Percentiles rank a stretch among this genome's conserved stretches.
Conservation (phyloP, 30 jellyfish, hydroid and myxozoan genomes). For the Calvadosia cruxmelitensis region DNA sequence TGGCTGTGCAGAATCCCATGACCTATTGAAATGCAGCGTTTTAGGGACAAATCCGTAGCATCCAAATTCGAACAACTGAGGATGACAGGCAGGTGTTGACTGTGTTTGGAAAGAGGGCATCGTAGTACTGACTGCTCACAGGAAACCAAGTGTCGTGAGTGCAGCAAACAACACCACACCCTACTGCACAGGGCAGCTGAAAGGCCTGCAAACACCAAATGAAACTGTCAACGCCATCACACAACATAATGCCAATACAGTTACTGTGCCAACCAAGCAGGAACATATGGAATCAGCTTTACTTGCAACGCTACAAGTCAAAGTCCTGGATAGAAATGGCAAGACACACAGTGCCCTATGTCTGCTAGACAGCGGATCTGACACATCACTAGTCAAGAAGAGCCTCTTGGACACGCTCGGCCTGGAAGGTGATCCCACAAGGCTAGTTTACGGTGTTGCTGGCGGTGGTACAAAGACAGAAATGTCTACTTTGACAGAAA, state of each 20-base stretch:
- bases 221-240: slow-evolving; percentile 3
- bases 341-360: slow-evolving; percentile 1
- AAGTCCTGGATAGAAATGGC: not conserved
- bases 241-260: slow-evolving; percentile 1
- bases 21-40: not conserved
- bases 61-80: not conserved
- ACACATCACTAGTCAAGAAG: not conserved
- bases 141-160: not conserved
- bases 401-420: not conserved
- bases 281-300: not conserved
- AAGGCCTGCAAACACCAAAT: not conserved
- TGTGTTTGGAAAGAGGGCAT: not conserved
- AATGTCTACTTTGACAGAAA: no score
- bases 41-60: not conserved
- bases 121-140: not conserved
- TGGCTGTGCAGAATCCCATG: slow-evolving; percentile 1
- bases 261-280: slow-evolving; percentile 3
- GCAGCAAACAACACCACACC: slow-evolving; percentile 2
- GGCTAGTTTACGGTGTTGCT: no score
- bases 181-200: slow-evolving; percentile 2
- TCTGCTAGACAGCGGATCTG: slow-evolving; percentile 1
- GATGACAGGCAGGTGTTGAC: slow-evolving; percentile 1
- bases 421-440: slow-evolving; percentile 3
- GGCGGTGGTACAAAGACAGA: no score
- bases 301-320: slow-evolving; percentile 3